Evolutionary conservation across 2,888 invertebrate species (phyloP).

Genomic region (Ecliptopera silaceata): DNA sequence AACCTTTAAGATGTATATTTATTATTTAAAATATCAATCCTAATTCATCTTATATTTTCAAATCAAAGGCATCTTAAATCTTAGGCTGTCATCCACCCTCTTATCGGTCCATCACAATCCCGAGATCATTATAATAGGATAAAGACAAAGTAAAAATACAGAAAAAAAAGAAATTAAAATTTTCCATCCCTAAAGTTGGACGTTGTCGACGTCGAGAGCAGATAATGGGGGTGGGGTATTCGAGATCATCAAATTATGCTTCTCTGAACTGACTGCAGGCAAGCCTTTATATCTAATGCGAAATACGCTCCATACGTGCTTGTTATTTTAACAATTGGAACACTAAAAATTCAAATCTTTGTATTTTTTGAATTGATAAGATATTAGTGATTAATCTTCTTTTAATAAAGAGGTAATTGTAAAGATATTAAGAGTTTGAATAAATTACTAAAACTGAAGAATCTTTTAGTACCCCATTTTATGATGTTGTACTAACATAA

Average conservation of each 20-base stretch:
- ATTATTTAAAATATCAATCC: not conserved
- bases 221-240: slow-evolving; percentile 46
- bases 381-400: too few relatives aligned
- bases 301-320: too few relatives aligned
- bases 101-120: slow-evolving; percentile 31
- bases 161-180: slow-evolving; percentile 42
- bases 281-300: too few relatives aligned
- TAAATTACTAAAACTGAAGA: too few relatives aligned
- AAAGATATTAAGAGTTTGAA: too few relatives aligned
- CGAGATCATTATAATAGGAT: slow-evolving; percentile 35
- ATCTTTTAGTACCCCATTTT: too few relatives aligned
- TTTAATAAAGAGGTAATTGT: too few relatives aligned
- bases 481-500: too few relatives aligned
- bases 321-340: too few relatives aligned
- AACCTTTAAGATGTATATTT: too few relatives aligned
- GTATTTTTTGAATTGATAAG: too few relatives aligned
- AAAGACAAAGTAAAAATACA: slow-evolving; percentile 30
- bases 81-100: slow-evolving; percentile 26
- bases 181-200: slow-evolving; percentile 33
- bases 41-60: not conserved
- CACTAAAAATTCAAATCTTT: too few relatives aligned
- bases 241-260: slow-evolving; percentile 56
- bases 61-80: slow-evolving; percentile 23
- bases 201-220: slow-evolving; percentile 38
- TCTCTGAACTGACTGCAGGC: slow-evolving; percentile 14